Evolutionary conservation across 1,140 invertebrate genomes (phyloP).

Genomic region (Zaprionus kolodkinae): DNA sequence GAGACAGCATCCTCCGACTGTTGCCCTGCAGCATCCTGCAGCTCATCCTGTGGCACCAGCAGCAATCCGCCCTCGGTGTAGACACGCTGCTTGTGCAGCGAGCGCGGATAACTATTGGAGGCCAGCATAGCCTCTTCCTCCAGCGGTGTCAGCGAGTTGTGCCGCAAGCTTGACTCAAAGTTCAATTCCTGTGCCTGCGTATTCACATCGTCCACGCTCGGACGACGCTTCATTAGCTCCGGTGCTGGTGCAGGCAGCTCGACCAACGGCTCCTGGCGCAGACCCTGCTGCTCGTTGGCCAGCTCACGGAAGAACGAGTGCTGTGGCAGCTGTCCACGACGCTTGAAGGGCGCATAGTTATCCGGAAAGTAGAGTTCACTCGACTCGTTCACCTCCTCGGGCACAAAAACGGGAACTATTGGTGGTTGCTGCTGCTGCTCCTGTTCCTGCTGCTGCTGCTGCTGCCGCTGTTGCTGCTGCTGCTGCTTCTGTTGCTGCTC

Average conservation of each 20-base stretch:
- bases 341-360: slow-evolving; percentile 71
- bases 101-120: slow-evolving; percentile 67
- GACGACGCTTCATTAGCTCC: slow-evolving; percentile 64
- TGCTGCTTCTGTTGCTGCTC: slow-evolving; percentile 65
- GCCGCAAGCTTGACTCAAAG: slow-evolving; percentile 65
- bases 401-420: slow-evolving; percentile 53
- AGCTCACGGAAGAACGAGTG: slow-evolving; percentile 77
- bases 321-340: slow-evolving; percentile 41
- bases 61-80: slow-evolving; percentile 89
- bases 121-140: slow-evolving; percentile 81
- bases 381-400: slow-evolving; percentile 77
- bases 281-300: slow-evolving; percentile 71
- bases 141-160: slow-evolving; percentile 74
- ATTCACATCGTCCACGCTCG: slow-evolving; percentile 28
- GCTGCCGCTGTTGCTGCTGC: slow-evolving; percentile 41
- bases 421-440: slow-evolving; percentile 48
- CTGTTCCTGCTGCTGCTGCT: slow-evolving; percentile 32
- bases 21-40: slow-evolving; percentile 49
- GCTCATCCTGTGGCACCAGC: slow-evolving; percentile 79
- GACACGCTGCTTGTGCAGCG: slow-evolving; percentile 72
- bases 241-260: slow-evolving; percentile 27
- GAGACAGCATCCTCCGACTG: slow-evolving; percentile 58
- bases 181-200: slow-evolving; percentile 58
- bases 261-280: slow-evolving; percentile 53
- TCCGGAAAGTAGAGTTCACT: slow-evolving; percentile 79